Evolutionary conservation across 2,888 invertebrate species (phyloP).

Genomic region (Troilus luridus): DNA sequence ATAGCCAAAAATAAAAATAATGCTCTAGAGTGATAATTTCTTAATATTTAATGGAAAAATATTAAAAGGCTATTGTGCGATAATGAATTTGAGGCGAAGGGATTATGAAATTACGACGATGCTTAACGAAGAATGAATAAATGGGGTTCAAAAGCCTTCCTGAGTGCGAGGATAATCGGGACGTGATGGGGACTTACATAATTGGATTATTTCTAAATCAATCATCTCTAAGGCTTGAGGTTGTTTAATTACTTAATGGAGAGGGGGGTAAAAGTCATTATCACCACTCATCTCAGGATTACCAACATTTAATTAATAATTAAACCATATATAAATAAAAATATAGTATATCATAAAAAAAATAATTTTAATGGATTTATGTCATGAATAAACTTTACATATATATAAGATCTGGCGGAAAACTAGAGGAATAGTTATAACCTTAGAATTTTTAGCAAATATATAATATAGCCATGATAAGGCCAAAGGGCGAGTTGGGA

Average conservation of each 20-base stretch:
- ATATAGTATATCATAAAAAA: background rate
- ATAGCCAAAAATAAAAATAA: no score
- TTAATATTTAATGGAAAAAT: background rate
- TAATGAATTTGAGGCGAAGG: background rate
- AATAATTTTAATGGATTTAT: background rate
- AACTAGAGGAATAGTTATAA: no score
- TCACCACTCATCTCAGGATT: background rate
- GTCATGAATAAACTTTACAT: no score
- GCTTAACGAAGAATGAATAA: slow-evolving; percentile 13
- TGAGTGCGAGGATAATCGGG: background rate
- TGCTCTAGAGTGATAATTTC: no score
- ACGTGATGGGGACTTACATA: slow-evolving; percentile 23
- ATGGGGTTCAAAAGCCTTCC: background rate
- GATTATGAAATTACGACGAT: background rate
- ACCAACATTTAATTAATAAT: background rate
- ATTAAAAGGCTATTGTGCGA: background rate
- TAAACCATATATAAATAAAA: background rate
- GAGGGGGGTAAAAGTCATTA: background rate
- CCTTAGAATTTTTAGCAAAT: no score
- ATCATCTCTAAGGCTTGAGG: background rate
- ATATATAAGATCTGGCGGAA: no score
- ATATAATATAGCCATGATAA: no score
- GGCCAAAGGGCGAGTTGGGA: no score
- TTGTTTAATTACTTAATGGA: slow-evolving; percentile 25
- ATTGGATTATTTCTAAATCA: slow-evolving; percentile 33